Evolutionary conservation across 1,140 invertebrate species (phyloP).

Genomic region (Drosophila ficusphila): DNA sequence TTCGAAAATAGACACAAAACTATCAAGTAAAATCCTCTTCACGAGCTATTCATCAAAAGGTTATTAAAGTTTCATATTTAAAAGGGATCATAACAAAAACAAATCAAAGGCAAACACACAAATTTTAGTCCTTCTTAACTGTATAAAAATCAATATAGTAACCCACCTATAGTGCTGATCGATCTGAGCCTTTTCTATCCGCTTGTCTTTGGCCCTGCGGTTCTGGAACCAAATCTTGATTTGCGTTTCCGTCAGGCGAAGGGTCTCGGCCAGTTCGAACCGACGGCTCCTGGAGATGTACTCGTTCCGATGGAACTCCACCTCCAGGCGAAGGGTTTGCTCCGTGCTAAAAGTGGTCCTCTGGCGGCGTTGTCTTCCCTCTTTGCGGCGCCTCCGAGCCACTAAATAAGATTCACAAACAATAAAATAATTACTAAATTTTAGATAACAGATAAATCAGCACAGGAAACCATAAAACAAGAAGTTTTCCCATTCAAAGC

Average conservation of each 20-base stretch:
- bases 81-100: too few species aligned
- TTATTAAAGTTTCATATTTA: not conserved
- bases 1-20: slow-evolving; percentile 39
- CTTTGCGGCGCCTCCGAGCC: slow-evolving; percentile 92
- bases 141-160: not conserved
- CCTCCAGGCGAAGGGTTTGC: slow-evolving; percentile 94
- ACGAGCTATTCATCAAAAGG: slow-evolving; percentile 9
- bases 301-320: slow-evolving; percentile 95
- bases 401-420: slow-evolving; percentile 88
- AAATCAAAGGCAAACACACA: too few species aligned
- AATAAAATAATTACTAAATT: not conserved
- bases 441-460: too few species aligned
- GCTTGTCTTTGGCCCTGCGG: slow-evolving; percentile 96
- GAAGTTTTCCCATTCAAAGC: slow-evolving; percentile 2
- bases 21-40: slow-evolving; percentile 11
- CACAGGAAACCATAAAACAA: too few species aligned
- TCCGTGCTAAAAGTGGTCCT: slow-evolving; percentile 97
- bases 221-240: slow-evolving; percentile 99
- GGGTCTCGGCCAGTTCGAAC: slow-evolving; percentile 93
- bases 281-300: slow-evolving; percentile 94
- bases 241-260: slow-evolving; percentile 95
- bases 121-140: too few species aligned
- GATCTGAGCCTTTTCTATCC: slow-evolving; percentile 97
- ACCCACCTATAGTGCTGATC: slow-evolving; percentile 96
- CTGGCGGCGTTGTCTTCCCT: slow-evolving; percentile 93